phyloP scores from a whole-genome alignment of 2,113 vertebrate genomes.

The Cyrtonyx montezumae region DNA sequence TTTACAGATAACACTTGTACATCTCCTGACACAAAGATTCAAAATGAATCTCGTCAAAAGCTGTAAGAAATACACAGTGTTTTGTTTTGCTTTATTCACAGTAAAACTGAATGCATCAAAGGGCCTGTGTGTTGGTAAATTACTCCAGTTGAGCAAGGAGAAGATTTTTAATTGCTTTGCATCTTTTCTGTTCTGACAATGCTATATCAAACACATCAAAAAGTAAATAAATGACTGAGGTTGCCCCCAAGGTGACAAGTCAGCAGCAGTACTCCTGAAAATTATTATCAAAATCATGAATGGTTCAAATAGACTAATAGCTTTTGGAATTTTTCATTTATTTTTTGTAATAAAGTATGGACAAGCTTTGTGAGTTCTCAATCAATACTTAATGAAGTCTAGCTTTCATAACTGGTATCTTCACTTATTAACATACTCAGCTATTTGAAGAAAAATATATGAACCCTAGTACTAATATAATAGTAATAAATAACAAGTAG shows the following conservation, averaged over 20 bases:
- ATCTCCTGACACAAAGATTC: slow-evolving; percentile 73
- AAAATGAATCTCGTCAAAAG: slow-evolving; percentile 72
- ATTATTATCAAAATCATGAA: slow-evolving; percentile 62
- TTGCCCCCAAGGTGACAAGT: slow-evolving; percentile 49
- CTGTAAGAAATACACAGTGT: slow-evolving; percentile 20
- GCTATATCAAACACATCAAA: slow-evolving; percentile 64
- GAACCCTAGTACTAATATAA: background rate
- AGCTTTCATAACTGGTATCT: slow-evolving; percentile 12
- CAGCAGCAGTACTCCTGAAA: slow-evolving; percentile 42
- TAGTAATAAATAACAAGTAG: background rate
- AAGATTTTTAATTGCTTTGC: slow-evolving; percentile 72
- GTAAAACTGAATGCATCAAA: slow-evolving; percentile 64
- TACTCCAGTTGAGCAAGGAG: slow-evolving; percentile 41
- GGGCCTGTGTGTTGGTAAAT: slow-evolving; percentile 51
- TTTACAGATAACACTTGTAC: slow-evolving; percentile 73
- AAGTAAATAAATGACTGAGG: slow-evolving; percentile 67
- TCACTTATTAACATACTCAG: slow-evolving; percentile 44
- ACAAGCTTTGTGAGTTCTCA: slow-evolving; percentile 27
- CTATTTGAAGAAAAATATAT: slow-evolving; percentile 33
- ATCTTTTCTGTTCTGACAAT: slow-evolving; percentile 58
- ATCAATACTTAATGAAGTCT: slow-evolving; percentile 59
- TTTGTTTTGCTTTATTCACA: slow-evolving; percentile 59
- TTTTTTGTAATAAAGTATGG: slow-evolving; percentile 44
- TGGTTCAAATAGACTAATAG: slow-evolving; percentile 22
- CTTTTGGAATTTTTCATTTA: slow-evolving; percentile 43